Evolutionary conservation across 2,113 vertebrate species (phyloP).

Genomic region (Copsychus sechellarum): DNA sequence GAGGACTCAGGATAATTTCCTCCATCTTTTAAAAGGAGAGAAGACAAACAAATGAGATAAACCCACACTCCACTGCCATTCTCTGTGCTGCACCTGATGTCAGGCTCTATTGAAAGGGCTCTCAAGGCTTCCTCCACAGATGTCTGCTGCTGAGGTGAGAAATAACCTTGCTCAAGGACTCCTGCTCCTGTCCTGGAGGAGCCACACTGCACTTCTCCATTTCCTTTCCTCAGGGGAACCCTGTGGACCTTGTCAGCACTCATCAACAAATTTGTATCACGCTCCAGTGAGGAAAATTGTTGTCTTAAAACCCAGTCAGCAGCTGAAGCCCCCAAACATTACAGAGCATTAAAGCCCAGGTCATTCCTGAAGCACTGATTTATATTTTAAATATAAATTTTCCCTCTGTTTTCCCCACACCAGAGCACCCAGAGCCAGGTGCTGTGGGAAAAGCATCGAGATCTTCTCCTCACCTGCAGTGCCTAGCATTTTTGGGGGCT

Average conservation of each 20-base stretch:
- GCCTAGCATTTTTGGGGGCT: neutral
- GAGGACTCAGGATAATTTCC: neutral
- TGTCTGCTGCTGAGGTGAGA: neutral
- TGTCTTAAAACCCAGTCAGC: neutral
- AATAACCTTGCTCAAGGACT: neutral
- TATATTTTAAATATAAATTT: neutral
- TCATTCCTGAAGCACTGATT: neutral
- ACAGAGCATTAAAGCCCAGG: neutral
- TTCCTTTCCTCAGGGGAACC: neutral
- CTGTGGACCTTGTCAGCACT: neutral
- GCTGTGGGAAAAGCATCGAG: neutral
- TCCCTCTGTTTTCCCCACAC: neutral
- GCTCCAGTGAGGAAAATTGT: neutral
- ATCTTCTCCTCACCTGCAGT: neutral
- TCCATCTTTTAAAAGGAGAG: neutral
- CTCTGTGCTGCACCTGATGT: neutral
- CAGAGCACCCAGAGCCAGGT: neutral
- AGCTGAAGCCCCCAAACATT: neutral
- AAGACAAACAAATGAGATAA: neutral
- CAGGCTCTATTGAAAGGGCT: neutral
- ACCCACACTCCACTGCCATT: neutral
- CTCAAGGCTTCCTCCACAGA: neutral
- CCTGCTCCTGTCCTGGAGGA: neutral
- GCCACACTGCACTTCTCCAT: neutral
- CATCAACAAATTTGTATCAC: neutral